These are phyloP conservation scores for Calliopum simillimum DNA, from an alignment of 2,888 invertebrate species.

Conservation along the genomic window DNA sequence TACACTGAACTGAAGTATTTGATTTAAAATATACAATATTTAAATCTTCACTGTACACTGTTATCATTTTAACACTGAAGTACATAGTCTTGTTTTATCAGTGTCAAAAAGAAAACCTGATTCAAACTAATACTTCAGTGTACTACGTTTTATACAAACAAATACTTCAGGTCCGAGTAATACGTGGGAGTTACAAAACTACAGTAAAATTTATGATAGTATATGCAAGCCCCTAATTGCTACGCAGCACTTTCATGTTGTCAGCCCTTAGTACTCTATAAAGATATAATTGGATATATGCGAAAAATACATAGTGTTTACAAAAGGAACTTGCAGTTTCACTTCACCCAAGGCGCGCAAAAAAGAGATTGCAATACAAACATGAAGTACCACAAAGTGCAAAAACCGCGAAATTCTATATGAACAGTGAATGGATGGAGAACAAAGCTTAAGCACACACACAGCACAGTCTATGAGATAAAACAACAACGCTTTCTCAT, in stretches of 20 bases:
- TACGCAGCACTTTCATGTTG: neutral
- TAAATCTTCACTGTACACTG: no score
- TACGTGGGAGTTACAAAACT: no score
- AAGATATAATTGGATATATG: neutral
- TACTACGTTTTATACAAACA: no score
- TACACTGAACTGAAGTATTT: no score
- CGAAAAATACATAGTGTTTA: neutral
- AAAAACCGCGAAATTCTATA: slow-evolving; percentile 9
- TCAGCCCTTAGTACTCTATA: neutral
- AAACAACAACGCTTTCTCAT: slow-evolving; percentile 10
- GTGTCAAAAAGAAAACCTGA: no score
- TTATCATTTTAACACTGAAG: no score
- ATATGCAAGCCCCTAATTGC: neutral
- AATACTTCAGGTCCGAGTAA: no score
- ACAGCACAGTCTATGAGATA: slow-evolving; percentile 13
- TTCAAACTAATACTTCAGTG: no score
- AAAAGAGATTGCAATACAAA: neutral
- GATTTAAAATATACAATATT: no score
- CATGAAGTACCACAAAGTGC: neutral
- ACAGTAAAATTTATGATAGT: no score
- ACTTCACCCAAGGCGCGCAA: slow-evolving; percentile 21
- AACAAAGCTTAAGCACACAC: slow-evolving; percentile 8
- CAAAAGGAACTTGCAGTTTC: neutral
- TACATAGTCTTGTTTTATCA: no score
- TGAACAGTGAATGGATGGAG: slow-evolving; percentile 20